phyloP scores from a whole-genome alignment of 2,797 vertebrate genomes.

The Trachops cirrhosus region DNA sequence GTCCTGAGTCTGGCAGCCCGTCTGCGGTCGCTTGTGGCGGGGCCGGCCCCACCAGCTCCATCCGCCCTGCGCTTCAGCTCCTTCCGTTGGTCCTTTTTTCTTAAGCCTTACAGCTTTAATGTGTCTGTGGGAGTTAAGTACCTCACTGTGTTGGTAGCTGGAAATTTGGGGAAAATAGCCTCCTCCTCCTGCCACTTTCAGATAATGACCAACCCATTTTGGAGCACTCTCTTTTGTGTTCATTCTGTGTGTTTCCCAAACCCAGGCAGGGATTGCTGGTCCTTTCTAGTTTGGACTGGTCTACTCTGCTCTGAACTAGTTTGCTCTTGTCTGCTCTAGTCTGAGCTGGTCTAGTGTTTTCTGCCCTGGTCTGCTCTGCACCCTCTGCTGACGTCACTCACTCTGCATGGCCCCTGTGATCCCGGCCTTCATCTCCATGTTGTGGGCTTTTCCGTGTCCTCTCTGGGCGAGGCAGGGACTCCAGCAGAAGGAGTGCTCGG shows the following conservation, averaged over 20 bases:
- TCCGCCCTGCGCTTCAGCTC: not conserved
- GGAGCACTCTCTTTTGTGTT: not conserved
- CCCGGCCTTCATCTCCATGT: not conserved
- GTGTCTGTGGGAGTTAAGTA: too few relatives aligned
- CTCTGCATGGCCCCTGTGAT: not conserved
- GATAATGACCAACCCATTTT: not conserved
- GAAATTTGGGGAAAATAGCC: not conserved
- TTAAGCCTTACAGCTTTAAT: not conserved
- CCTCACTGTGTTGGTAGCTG: not conserved
- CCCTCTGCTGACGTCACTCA: rapidly evolving
- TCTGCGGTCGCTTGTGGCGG: too few relatives aligned
- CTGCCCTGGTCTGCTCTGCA: not conserved
- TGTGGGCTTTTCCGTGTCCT: rapidly evolving
- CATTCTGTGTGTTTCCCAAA: not conserved
- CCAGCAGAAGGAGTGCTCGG: too few relatives aligned
- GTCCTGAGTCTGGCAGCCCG: not conserved
- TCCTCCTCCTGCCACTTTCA: rapidly evolving
- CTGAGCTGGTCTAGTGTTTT: not conserved
- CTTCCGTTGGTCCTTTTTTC: not conserved
- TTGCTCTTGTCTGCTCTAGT: not conserved
- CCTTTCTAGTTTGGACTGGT: not conserved
- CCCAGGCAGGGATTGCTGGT: not conserved
- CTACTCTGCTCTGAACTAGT: not conserved
- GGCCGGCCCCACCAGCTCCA: rapidly evolving
- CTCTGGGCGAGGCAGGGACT: not conserved